Conservation (phyloP, 2,888 invertebrate genomes). For the Elysia crispata region DNA sequence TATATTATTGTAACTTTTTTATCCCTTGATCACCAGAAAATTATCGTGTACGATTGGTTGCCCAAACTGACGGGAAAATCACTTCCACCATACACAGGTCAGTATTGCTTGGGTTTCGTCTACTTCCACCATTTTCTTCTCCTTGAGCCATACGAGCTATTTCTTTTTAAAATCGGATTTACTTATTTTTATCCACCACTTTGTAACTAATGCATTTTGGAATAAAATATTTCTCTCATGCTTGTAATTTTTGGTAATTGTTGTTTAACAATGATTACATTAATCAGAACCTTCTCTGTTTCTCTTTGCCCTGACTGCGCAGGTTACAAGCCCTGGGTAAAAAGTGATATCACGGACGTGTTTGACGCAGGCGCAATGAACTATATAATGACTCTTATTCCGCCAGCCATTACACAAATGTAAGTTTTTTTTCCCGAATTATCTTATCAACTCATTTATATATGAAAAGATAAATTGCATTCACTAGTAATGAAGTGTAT, state of each 20-base stretch:
- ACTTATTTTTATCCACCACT: no score
- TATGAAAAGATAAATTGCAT: no score
- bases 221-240: no score
- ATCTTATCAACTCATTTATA: no score
- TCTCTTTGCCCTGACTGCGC: slow-evolving; percentile 78
- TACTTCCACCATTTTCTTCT: background rate
- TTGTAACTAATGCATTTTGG: no score
- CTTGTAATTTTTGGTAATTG: no score
- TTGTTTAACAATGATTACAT: no score
- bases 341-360: slow-evolving; percentile 96
- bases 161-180: no score
- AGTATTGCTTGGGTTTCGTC: background rate
- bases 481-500: no score
- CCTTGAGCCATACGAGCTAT: background rate
- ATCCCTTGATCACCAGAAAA: slow-evolving; percentile 85
- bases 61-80: slow-evolving; percentile 88
- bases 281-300: background rate
- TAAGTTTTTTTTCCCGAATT: slow-evolving; percentile 51
- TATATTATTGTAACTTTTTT: no score
- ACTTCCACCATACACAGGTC: slow-evolving; percentile 77
- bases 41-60: slow-evolving; percentile 96
- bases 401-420: slow-evolving; percentile 87
- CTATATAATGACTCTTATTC: slow-evolving; percentile 96
- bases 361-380: slow-evolving; percentile 98
- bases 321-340: slow-evolving; percentile 93